Evolutionary conservation across 2,113 vertebrate genomes (phyloP).

Genomic region (Brachypteracias leptosomus): DNA sequence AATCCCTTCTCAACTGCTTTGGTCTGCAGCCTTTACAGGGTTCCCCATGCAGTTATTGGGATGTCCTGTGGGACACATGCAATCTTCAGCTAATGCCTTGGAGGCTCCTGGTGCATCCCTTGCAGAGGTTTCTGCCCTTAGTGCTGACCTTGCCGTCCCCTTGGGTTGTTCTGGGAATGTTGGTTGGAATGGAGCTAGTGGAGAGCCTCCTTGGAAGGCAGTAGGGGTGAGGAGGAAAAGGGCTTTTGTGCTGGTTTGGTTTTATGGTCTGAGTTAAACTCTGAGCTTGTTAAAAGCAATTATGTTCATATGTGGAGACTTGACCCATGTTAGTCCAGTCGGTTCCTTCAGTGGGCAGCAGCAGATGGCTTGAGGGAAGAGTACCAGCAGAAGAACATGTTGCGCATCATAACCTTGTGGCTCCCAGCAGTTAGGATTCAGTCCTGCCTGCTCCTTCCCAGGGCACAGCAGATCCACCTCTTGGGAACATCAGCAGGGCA

Average conservation of each 20-base stretch:
- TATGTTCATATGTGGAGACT: accelerated
- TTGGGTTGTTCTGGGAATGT: not conserved
- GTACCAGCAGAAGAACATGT: not conserved
- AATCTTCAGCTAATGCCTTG: accelerated
- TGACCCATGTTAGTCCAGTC: not conserved
- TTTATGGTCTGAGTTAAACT: not conserved
- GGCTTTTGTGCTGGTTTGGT: not conserved
- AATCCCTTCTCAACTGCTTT: not conserved
- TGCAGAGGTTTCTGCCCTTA: not conserved
- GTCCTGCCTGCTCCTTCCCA: accelerated
- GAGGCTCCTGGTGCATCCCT: accelerated
- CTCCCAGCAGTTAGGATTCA: not conserved
- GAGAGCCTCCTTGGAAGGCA: not conserved
- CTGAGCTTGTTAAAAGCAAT: not conserved
- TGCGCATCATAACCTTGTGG: not conserved
- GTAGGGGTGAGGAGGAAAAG: accelerated
- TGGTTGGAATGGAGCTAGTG: not conserved
- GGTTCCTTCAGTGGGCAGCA: not conserved
- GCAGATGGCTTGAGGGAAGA: not conserved
- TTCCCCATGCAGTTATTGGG: not conserved
- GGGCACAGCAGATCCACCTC: accelerated
- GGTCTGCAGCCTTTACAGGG: not conserved
- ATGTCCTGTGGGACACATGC: accelerated
- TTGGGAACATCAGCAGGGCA: not conserved
- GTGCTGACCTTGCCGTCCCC: accelerated